Base-by-base conservation (phyloP, 1,140 invertebrate species). In the Micrasema minimum region DNA sequence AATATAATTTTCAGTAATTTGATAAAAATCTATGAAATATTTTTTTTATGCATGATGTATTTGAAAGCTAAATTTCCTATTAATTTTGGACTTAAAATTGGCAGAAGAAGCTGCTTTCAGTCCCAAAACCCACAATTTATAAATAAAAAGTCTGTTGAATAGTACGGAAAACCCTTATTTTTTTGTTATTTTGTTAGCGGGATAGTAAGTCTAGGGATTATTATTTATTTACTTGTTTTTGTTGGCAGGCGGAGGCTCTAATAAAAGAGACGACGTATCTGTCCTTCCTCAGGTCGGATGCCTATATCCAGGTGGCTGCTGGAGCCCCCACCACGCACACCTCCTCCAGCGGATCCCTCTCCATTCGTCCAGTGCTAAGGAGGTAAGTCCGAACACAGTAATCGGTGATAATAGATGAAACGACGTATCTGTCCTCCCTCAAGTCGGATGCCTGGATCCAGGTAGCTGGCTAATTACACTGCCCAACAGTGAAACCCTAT, bases 391-490 rank as follows among this genome's bases (percentile, higher is more conserved):
- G 5, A 38, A 38, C 11, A 38, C 11, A 38, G 5, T 38, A 38
- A 38, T 38, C 35, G 11, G 5, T 38, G 11, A 38, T 91, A 37
- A 95, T 97, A 78, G 90, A 89, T 70, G 90, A 92, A 77, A 92
- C 94, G 26, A 93, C 93, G 50, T 97, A 97, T 83, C 92, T 92
- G 43, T 93, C 93, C 81, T 98, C 97, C 82, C 87, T 97, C 69
- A 91, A 91, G 76, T 96, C 94, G 71, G 95, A 97, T 76, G 88
- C 94, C 78, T 98, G 96, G 86, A 88, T 97, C 77, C 88, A 93
- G 78, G 93, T 95, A 83, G 90, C 96, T 77, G 91, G 5, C 11
- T 11, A 6, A 38, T 6, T 38, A 38, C 11, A 38, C 11, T 38
- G 5, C 5, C 11, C 35, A 14, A 7, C 14, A 6, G 14, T 48